Percentiles rank a stretch among this genome's conserved stretches.
Conservation (phyloP, 2,797 vertebrate genomes). For the Siniperca obscura region DNA sequence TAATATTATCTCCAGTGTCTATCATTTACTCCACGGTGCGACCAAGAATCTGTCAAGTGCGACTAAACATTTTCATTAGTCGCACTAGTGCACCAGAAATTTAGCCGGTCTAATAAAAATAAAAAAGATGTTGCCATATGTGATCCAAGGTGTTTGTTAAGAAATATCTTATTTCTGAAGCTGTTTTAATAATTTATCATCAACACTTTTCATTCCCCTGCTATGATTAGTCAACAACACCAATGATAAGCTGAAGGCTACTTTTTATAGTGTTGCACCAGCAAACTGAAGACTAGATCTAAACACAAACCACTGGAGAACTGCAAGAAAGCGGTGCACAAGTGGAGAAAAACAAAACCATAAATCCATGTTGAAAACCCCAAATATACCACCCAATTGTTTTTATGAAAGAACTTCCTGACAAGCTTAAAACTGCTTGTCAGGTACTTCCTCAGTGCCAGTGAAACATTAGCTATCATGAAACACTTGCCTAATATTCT, state of each 20-base stretch:
- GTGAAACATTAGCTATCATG: constrained; percentile 1
- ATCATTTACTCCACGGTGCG: no score
- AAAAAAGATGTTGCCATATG: no score
- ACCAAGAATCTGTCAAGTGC: no score
- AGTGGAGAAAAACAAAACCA: constrained; percentile 7
- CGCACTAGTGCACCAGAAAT: no score
- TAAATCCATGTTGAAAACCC: constrained; percentile 22
- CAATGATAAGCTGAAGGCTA: neutral
- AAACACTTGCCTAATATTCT: neutral
- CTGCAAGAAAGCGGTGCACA: constrained; percentile 3
- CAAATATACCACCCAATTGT: constrained; percentile 19
- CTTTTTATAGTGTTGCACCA: neutral
- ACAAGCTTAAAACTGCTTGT: constrained; percentile 11
- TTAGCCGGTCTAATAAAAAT: no score
- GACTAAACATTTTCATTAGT: no score
- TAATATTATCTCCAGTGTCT: neutral
- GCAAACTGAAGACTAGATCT: neutral
- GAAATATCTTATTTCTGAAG: neutral
- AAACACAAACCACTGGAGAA: neutral
- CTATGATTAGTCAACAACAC: neutral
- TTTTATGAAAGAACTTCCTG: constrained; percentile 19
- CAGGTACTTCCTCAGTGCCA: constrained; percentile 14
- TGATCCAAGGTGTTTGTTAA: neutral
- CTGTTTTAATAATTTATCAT: neutral
- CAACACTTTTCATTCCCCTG: neutral